Evolutionary conservation across 2,888 invertebrate genomes (phyloP).

Genomic region (Limnephilus rhombicus): DNA sequence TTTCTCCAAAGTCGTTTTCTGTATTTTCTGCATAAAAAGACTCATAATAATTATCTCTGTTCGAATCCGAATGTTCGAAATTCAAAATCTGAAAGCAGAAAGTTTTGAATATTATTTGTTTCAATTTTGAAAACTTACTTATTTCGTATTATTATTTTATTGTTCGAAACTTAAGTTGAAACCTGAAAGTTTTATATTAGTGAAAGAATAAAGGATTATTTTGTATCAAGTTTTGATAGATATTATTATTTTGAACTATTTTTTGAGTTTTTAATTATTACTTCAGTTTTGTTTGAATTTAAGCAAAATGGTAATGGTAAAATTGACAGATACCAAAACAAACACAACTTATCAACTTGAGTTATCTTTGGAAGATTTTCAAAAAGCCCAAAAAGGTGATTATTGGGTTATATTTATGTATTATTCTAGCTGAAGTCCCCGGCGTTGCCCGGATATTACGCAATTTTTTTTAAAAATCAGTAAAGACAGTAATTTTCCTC

Average conservation of each 20-base stretch:
- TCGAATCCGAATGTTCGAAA: background rate
- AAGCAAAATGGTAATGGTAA: slow-evolving; percentile 39
- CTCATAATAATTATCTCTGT: background rate
- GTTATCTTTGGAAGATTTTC: slow-evolving; percentile 11
- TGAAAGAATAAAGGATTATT: too few species aligned
- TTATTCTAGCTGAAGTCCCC: too few species aligned
- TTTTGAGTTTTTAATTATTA: background rate
- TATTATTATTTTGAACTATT: too few species aligned
- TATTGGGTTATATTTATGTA: background rate
- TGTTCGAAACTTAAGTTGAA: too few species aligned
- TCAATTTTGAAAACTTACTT: background rate
- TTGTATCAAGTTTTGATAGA: too few species aligned
- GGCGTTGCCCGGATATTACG: too few species aligned
- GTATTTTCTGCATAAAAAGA: slow-evolving; percentile 13
- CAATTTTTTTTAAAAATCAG: too few species aligned
- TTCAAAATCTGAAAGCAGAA: background rate
- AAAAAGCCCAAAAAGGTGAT: slow-evolving; percentile 27
- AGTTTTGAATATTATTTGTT: slow-evolving; percentile 11
- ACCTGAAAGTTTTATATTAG: too few species aligned
- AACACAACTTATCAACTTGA: slow-evolving; percentile 29
- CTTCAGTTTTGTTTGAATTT: background rate
- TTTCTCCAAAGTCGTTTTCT: slow-evolving; percentile 13
- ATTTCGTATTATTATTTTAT: background rate
- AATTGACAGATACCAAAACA: slow-evolving; percentile 41
- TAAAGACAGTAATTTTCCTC: too few species aligned